Base-by-base conservation (phyloP, 2,797 vertebrate species). In the Jordanella pulchra region DNA sequence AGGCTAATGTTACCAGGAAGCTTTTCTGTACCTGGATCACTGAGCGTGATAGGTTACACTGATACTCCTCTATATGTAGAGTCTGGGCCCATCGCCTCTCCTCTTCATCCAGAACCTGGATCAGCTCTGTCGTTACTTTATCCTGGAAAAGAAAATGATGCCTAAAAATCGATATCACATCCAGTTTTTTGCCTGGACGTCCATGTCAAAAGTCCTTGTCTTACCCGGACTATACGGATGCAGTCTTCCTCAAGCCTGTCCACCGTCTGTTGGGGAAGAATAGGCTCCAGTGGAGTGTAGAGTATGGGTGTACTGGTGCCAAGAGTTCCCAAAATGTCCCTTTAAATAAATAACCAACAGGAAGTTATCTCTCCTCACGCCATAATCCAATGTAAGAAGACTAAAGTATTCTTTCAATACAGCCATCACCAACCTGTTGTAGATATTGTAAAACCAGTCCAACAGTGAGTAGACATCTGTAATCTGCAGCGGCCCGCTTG, bases 401-500 rank as follows among this genome's bases (percentile, higher is more conserved):
- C 23, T 0, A 1, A 21, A 61, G 2, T 4, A 27, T 64, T 10
- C 1, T 44, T 21, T 39, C 17, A 45, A 35, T 25, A 28, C 12
- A 21, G 61, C 13, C 12, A 7, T 69, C 63, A 42, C 68, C 25
- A n/a, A 82, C 97, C 96, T 96, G 90, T 93, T 95, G 91, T 99
- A 98, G 90, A 96, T 93, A 77, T 97, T 97, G 92, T 96, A 95
- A 92, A 96, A 95, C 97, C 97, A 99, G 70, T 98, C 96, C 44
- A 99, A 92, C 47, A 98, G 90, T 11, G 95, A 95, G 87, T 97
- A 98, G 68, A 96, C 96, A 1, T 99, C 96, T 0, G 95, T 90
- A 75, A 97, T 95, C 50, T 93, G 92, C 65, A 97, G 89, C 0
- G 93, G 92, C 1, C 93, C 91, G 35, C 90, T 89, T 0, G 95